Base-by-base conservation (phyloP, 2,888 invertebrate species). In the Cheilosia urbana region DNA sequence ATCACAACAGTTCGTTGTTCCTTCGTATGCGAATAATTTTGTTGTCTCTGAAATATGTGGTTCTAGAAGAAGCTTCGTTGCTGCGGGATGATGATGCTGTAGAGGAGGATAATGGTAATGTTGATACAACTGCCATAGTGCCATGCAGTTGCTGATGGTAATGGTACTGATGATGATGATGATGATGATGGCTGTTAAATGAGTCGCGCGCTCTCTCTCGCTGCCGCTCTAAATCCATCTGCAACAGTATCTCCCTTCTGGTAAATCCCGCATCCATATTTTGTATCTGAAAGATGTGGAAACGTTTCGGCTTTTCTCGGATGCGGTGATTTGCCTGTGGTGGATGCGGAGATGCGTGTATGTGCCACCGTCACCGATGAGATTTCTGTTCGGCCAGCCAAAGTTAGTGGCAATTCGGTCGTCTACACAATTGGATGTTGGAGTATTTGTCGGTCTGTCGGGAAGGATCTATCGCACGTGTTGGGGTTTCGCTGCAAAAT, bases 331-430 rank as follows among this genome's bases (percentile, higher is more conserved):
- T 2, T 47, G 47, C 13, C 37, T 75, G 73, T 73, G 73, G 68
- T 58, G 49, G 47, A 75, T 66, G 65, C 66, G 55, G 30, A 53
- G 30, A 53, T 63, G 62, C 71, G 65, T 17, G 53, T 51, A 27
- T 19, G 47, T 47, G 19, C 47, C 30, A 30, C 30, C 30, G 30
- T 30, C 47, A 55, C 66, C 71, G 63, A 72, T 71, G 80, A 71
- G 80, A 80, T 69, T 78, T 77, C 65, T 73, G 57, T 55, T 73
- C 55, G 73, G 53, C 17, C 71, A 68, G 60, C 57, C 42, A 57
- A 45, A 78, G 79, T 83, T 79, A 87, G 87, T 87, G 87, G 71
- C 79, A 76, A 76, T 79, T 87, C 83, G 87, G 79, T 87, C 76
- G 83, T 79, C 83, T 78, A 57, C 69, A 83, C 78, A 76, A 78